A percentile compares a stretch with the other conserved stretches of the same genome.
These are phyloP conservation scores for Lochmaea capreae DNA, from an alignment of 2,888 invertebrate species.

Conservation along the genomic window DNA sequence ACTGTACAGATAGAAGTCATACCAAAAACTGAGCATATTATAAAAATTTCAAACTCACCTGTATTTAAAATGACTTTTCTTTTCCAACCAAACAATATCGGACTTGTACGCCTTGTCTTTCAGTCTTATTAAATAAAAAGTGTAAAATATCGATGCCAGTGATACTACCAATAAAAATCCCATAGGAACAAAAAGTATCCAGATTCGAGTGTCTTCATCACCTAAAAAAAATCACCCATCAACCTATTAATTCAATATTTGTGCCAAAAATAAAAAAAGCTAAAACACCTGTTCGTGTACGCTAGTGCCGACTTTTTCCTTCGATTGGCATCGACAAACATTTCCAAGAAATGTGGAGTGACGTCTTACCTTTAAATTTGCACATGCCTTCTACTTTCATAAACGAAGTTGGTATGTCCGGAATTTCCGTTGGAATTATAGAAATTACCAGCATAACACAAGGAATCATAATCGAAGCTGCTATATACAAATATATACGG, in stretches of 20 bases:
- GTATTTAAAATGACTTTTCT: slow-evolving; percentile 48
- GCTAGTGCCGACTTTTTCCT: no score
- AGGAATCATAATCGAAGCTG: slow-evolving; percentile 48
- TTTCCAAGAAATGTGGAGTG: neutral
- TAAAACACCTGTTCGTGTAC: no score
- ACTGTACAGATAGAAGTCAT: no score
- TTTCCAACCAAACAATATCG: slow-evolving; percentile 48
- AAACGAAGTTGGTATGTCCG: slow-evolving; percentile 55
- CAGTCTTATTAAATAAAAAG: slow-evolving; percentile 39
- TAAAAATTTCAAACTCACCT: slow-evolving; percentile 49
- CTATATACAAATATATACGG: slow-evolving; percentile 46
- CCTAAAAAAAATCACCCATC: slow-evolving; percentile 20
- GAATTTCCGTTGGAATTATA: slow-evolving; percentile 46
- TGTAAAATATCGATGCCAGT: slow-evolving; percentile 37
- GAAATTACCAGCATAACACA: slow-evolving; percentile 51
- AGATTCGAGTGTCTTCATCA: slow-evolving; percentile 46
- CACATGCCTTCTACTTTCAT: slow-evolving; percentile 53
- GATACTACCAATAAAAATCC: slow-evolving; percentile 48
- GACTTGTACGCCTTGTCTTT: slow-evolving; percentile 33
- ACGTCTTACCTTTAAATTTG: slow-evolving; percentile 55
- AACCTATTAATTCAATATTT: no score
- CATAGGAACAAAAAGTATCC: slow-evolving; percentile 50
- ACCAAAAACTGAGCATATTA: no score
- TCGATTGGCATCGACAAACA: no score
- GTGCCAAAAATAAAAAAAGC: no score